Evolutionary conservation across 2,113 vertebrate genomes (phyloP), one percentile per base, ranked within the genome.

Genomic region (Eolophus roseicapilla): DNA sequence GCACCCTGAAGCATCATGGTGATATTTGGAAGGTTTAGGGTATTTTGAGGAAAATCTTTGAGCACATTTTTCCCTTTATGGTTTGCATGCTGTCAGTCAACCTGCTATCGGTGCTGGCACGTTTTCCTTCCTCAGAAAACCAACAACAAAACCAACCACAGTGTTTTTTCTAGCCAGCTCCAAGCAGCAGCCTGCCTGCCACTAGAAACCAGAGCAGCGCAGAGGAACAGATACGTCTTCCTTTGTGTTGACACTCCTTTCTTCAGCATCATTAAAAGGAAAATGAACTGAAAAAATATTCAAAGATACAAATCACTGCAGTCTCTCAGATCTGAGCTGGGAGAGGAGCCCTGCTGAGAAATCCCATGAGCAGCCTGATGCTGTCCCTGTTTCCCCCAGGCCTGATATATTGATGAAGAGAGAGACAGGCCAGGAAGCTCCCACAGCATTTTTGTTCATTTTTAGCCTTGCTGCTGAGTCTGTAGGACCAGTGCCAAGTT

Each of bases 231-330:
- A 93, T 89, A 75, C 17, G 82, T 83, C 87, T 91, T 74, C 82
- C 52, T 93, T 57, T 82, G 76, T 82, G 73, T 52, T 88, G 90
- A 92, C 57, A 76, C 9, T 16, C 83, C 59, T 84, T 96, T 88
- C 88, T 93, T 93, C 93, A 94, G 83, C 62, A 92, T 46, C 86
- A 76, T 87, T 92, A 93, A 91, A 91, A 94, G 41, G 77, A 91
- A 96, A 95, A 93, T 44, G 69, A 95, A 73, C 0, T 5, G 82
- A 82, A 95, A 95, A 91, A 67, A 63, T 31, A 91, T 46, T 91
- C 78, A 85, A 82, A 87, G 84, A 87, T 53, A 95, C 69, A 94
- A 96, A 94, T 92, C 86, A 84, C 77, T 5, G 5, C 35, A 86
- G 86, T 20, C n/a, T 88, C 50, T 87, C 57, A 52, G 86, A 91